Conservation (phyloP, 2,797 vertebrate genomes). For the Micromesistius poutassou region DNA sequence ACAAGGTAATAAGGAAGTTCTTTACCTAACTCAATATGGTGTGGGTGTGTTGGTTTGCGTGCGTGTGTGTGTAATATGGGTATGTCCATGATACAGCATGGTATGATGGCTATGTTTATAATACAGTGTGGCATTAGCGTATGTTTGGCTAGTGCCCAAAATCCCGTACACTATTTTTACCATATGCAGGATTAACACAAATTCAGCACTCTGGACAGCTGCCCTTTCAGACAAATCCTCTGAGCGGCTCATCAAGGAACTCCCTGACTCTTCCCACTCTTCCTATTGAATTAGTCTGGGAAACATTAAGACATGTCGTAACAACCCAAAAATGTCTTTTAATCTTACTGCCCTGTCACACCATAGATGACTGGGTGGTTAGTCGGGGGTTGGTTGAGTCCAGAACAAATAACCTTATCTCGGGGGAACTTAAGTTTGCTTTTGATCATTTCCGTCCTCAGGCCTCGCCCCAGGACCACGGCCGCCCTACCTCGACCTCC, state of each 20-base stretch:
- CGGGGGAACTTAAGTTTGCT: background rate
- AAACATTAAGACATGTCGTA: background rate
- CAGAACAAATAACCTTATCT: background rate
- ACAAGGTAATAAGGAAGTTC: background rate
- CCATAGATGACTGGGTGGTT: background rate
- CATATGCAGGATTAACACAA: slow-evolving; percentile 74
- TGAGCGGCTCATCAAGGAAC: slow-evolving; percentile 72
- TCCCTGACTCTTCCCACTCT: slow-evolving; percentile 56
- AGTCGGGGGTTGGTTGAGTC: background rate
- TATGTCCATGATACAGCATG: background rate
- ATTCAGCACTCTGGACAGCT: slow-evolving; percentile 77
- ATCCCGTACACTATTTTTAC: slow-evolving; percentile 68
- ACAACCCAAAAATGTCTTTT: background rate
- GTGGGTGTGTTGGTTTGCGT: background rate
- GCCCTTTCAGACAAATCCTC: slow-evolving; percentile 73
- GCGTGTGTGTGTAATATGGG: background rate
- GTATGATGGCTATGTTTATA: slow-evolving; percentile 27
- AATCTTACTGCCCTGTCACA: background rate
- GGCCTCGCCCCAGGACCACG: slow-evolving; percentile 73
- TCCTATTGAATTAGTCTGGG: slow-evolving; percentile 39
- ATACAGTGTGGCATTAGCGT: slow-evolving; percentile 44
- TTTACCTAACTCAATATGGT: background rate
- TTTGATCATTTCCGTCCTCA: slow-evolving; percentile 23
- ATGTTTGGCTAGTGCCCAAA: slow-evolving; percentile 59
- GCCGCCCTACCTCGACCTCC: slow-evolving; percentile 72